A percentile compares a stretch with the other conserved stretches of the same genome.
phyloP scores from a whole-genome alignment of 1,140 invertebrate species.

The Coptotermes formosanus region DNA sequence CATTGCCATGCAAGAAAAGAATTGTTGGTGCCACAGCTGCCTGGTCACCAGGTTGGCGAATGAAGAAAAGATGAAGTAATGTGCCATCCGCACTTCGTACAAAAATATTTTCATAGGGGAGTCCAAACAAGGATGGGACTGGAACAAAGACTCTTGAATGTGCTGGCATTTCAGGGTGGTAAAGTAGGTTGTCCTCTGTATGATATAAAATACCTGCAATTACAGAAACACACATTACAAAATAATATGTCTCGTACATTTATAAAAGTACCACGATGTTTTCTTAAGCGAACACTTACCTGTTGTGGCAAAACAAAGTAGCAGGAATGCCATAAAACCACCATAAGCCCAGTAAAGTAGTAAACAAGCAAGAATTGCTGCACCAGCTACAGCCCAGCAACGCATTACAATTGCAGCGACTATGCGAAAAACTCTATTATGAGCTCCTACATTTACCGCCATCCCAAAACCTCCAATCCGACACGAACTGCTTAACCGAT shows the following conservation, averaged over 20 bases:
- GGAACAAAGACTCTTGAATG: slow-evolving; percentile 85
- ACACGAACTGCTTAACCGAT: neutral
- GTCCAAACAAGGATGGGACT: slow-evolving; percentile 74
- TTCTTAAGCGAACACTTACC: slow-evolving; percentile 49
- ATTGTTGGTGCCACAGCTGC: slow-evolving; percentile 70
- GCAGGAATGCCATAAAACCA: slow-evolving; percentile 64
- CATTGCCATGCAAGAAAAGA: slow-evolving; percentile 93
- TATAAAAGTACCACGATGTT: neutral
- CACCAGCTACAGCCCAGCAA: slow-evolving; percentile 57
- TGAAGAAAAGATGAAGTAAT: slow-evolving; percentile 82
- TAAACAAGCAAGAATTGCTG: slow-evolving; percentile 64
- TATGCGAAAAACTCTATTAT: slow-evolving; percentile 1
- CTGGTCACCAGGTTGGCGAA: slow-evolving; percentile 70
- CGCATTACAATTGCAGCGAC: slow-evolving; percentile 39
- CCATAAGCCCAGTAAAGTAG: slow-evolving; percentile 82
- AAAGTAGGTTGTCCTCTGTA: slow-evolving; percentile 81
- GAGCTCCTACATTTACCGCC: slow-evolving; percentile 6
- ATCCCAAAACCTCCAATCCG: neutral
- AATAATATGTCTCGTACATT: neutral
- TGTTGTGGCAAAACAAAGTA: slow-evolving; percentile 65
- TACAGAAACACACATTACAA: neutral
- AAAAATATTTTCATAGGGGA: slow-evolving; percentile 83
- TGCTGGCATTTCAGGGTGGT: slow-evolving; percentile 83
- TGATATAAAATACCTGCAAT: slow-evolving; percentile 75
- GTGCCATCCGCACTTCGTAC: slow-evolving; percentile 76